These are phyloP conservation scores for Macrosiphum euphorbiae DNA, from an alignment of 2,888 invertebrate genomes.

Conservation along the genomic window DNA sequence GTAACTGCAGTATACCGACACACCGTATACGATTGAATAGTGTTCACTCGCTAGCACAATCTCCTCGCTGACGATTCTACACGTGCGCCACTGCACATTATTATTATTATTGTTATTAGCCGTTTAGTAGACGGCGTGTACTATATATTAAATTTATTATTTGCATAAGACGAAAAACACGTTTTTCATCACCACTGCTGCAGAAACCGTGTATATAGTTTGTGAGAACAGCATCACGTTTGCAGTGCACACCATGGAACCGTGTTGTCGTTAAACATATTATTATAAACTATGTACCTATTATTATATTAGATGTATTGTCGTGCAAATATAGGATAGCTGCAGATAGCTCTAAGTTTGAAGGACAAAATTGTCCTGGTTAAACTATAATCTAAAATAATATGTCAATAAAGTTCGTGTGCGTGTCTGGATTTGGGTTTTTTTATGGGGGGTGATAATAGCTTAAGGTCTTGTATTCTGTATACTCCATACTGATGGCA, in stretches of 20 bases:
- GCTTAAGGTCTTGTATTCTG: too few relatives aligned
- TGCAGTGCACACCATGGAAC: neutral
- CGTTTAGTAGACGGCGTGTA: neutral
- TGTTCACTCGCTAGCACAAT: neutral
- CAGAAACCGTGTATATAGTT: neutral
- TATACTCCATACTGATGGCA: too few relatives aligned
- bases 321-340: neutral
- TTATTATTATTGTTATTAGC: neutral
- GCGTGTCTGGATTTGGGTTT: too few relatives aligned
- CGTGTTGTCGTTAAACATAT: neutral
- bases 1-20: neutral
- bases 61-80: neutral
- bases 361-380: neutral
- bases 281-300: neutral
- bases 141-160: neutral
- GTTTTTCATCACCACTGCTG: neutral
- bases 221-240: neutral
- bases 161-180: conserved; percentile 4
- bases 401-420: neutral
- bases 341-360: neutral
- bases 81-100: neutral
- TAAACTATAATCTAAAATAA: neutral
- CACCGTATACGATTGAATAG: neutral
- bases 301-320: neutral
- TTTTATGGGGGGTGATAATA: too few relatives aligned